phyloP scores from a whole-genome alignment of 2,888 invertebrate genomes.

The Athripsodes cinereus region DNA sequence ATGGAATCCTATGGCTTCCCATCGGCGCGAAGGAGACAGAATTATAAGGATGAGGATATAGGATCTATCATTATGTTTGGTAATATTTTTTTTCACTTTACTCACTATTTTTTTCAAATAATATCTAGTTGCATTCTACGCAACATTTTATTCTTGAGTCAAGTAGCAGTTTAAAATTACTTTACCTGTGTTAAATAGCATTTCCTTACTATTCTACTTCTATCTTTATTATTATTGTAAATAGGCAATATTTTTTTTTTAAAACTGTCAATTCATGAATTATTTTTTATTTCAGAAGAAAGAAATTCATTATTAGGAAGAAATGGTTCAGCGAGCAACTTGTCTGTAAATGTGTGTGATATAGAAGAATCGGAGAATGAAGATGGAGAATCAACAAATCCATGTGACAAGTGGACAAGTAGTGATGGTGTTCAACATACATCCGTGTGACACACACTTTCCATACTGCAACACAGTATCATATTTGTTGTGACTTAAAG shows the following conservation, averaged over 20 bases:
- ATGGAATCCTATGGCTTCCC: conserved; percentile 29
- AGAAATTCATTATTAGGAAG: conserved; percentile 69
- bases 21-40: conserved; percentile 30
- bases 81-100: conserved; percentile 31
- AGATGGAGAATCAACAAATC: conserved; percentile 42
- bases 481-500: not conserved
- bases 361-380: conserved; percentile 85
- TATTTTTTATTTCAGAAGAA: conserved; percentile 52
- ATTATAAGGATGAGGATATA: conserved; percentile 53
- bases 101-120: too few species aligned
- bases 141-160: too few species aligned
- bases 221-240: not conserved
- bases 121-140: too few species aligned
- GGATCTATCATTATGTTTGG: conserved; percentile 63
- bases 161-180: too few species aligned
- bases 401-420: conserved; percentile 23
- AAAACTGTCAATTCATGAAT: too few species aligned
- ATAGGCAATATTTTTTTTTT: too few species aligned
- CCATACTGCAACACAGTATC: conserved; percentile 7
- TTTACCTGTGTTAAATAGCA: too few species aligned
- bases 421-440: conserved; percentile 28
- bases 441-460: conserved; percentile 27
- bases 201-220: not conserved
- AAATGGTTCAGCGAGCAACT: conserved; percentile 72
- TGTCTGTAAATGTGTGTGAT: conserved; percentile 85